Conservation (phyloP, 1,140 invertebrate species). For the Temnothorax nylanderi region DNA sequence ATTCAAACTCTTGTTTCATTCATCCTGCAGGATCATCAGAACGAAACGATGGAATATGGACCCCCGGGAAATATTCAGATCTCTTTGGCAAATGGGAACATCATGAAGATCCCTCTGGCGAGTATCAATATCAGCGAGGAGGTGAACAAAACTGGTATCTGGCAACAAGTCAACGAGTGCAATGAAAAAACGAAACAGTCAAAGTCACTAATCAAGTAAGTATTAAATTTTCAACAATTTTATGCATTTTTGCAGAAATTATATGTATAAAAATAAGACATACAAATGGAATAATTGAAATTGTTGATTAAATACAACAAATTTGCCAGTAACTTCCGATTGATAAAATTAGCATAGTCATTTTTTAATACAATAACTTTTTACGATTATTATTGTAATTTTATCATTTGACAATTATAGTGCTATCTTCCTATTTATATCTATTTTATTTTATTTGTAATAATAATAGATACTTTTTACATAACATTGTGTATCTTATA, state of each 20-base stretch:
- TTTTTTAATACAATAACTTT: not conserved
- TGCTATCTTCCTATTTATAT: not conserved
- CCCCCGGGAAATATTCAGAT: slow-evolving; percentile 91
- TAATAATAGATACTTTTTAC: not conserved
- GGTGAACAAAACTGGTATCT: slow-evolving; percentile 96
- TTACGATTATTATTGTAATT: not conserved
- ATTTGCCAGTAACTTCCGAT: not conserved
- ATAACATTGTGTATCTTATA: not conserved
- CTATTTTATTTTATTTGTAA: not conserved
- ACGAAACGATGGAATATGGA: slow-evolving; percentile 80
- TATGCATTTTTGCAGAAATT: not conserved
- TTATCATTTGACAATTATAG: not conserved
- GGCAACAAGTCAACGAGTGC: slow-evolving; percentile 95
- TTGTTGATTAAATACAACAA: not conserved
- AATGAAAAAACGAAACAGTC: slow-evolving; percentile 85
- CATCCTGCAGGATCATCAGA: slow-evolving; percentile 77
- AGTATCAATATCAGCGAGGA: slow-evolving; percentile 97
- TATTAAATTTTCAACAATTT: not conserved
- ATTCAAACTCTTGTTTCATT: slow-evolving; percentile 52
- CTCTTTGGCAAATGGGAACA: slow-evolving; percentile 95
- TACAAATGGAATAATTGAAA: not conserved
- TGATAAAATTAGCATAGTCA: not conserved
- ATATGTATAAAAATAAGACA: not conserved
- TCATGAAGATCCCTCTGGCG: slow-evolving; percentile 95
- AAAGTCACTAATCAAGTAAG: slow-evolving; percentile 81